These are phyloP conservation scores for Trachops cirrhosus DNA, from an alignment of 2,797 vertebrate genomes.

Conservation along the genomic window DNA sequence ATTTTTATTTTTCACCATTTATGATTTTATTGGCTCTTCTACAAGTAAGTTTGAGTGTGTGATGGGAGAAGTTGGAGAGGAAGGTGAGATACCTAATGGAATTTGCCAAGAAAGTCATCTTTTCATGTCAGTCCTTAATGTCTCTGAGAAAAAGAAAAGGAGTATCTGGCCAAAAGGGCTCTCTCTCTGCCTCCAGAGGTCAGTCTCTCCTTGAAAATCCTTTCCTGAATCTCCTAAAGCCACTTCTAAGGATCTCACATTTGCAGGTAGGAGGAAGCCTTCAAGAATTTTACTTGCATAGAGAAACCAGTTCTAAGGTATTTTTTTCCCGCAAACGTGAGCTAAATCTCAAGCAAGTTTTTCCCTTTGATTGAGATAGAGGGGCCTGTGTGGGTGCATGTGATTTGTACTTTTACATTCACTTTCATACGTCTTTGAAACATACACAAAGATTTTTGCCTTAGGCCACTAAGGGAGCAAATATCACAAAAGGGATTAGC, in stretches of 20 bases:
- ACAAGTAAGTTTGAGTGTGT: neutral
- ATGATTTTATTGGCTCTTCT: neutral
- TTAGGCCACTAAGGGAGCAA: conserved; percentile 68
- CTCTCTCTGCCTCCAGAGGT: conserved; percentile 70
- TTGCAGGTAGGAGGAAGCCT: conserved; percentile 53
- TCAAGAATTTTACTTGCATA: conserved; percentile 57
- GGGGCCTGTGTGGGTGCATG: neutral
- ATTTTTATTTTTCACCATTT: neutral
- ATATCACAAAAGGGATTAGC: conserved; percentile 73
- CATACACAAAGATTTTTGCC: conserved; percentile 72
- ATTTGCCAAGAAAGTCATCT: neutral
- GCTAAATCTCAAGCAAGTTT: conserved; percentile 52
- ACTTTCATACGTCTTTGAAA: conserved; percentile 73
- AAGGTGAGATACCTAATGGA: neutral
- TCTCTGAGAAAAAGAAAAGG: neutral
- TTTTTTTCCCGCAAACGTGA: conserved; percentile 24
- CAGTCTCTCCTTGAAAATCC: conserved; percentile 74
- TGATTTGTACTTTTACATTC: conserved; percentile 44
- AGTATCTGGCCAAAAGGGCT: conserved; percentile 42
- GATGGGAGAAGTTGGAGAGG: neutral
- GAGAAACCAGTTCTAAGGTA: conserved; percentile 43
- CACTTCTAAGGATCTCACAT: neutral
- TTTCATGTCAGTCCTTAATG: neutral
- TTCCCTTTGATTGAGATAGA: conserved; percentile 65
- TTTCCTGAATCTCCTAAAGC: conserved; percentile 33